phyloP scores from a whole-genome alignment of 2,888 invertebrate genomes.

The Hemicrepidius hirtus region DNA sequence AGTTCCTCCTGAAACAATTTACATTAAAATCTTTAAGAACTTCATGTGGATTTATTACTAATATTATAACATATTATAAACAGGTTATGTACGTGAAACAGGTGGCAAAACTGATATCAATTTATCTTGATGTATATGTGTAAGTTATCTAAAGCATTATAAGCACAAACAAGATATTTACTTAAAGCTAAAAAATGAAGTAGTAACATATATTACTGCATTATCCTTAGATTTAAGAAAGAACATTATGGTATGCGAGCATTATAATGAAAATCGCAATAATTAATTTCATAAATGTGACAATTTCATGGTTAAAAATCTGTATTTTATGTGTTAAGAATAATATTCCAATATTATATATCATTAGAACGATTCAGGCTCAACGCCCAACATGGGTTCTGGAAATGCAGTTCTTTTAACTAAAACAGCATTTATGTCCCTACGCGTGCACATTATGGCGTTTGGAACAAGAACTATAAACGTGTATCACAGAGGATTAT shows the following conservation, averaged over 20 bases:
- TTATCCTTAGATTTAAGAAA: conserved; percentile 53
- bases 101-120: conserved; percentile 18
- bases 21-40: too few species aligned
- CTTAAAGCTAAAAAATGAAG: conserved; percentile 50
- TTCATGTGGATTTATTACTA: too few species aligned
- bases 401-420: conserved; percentile 63
- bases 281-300: conserved; percentile 59
- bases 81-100: conserved; percentile 8
- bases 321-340: conserved; percentile 57
- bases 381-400: conserved; percentile 55
- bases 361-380: conserved; percentile 57
- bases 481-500: conserved; percentile 68
- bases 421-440: conserved; percentile 64
- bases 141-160: conserved; percentile 21
- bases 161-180: conserved; percentile 18
- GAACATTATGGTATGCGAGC: conserved; percentile 15
- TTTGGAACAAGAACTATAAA: conserved; percentile 65
- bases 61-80: conserved; percentile 1
- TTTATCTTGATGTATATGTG: conserved; percentile 1
- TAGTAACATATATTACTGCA: conserved; percentile 50
- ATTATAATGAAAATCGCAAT: conserved; percentile 42
- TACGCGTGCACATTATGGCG: conserved; percentile 65
- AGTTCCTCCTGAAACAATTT: neutral
- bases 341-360: conserved; percentile 62
- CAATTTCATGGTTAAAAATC: conserved; percentile 55